Evolutionary conservation across 2,797 vertebrate species (phyloP), one percentile per base, ranked within the genome.

Genomic region (Alauda arvensis): DNA sequence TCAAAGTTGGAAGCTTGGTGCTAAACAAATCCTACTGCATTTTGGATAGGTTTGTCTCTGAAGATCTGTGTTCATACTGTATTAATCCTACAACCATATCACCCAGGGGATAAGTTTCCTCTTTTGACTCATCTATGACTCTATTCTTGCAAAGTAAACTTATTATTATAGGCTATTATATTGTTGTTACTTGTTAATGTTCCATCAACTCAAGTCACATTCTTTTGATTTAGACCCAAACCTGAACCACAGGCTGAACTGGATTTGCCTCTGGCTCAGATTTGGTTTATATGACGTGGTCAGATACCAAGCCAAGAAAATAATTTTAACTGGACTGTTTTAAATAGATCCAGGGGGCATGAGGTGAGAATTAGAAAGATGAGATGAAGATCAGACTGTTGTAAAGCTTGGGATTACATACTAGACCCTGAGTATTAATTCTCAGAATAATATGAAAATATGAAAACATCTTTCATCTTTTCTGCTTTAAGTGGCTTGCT

Each of bases 151-250:
- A 74, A 89, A 83, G 25, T 52, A 67, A 77, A 77, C 59, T 52
- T 89, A 48, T 81, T 91, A 77, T 92, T 90, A 52, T 51, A 85
- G 52, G n/a, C 52, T 83, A 19, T 85, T 87, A 83, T n/a, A 16
- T 69, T 88, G 31, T 81, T 88, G 55, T 80, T 88, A 78, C 56
- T 85, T 89, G 53, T 76, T 85, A 88, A 83, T 70, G 26, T 81
- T 90, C 49, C 83, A 2, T 61, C 80, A 85, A 49, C 51, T 83
- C 52, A 85, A 90, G 76, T 72, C 61, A 81, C 45, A 63, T 60
- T 87, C 56, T 72, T 85, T 90, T 86, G 69, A 69, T 82, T 87
- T 87, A 83, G 91, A 83, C 28, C 28, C 75, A 85, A 76, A 78
- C 39, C 56, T 78, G 67, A 91, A 85, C 71, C 65, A 45, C 55